These are phyloP conservation scores for Gila robusta DNA, from an alignment of 2,797 vertebrate species.

Conservation along the genomic window DNA sequence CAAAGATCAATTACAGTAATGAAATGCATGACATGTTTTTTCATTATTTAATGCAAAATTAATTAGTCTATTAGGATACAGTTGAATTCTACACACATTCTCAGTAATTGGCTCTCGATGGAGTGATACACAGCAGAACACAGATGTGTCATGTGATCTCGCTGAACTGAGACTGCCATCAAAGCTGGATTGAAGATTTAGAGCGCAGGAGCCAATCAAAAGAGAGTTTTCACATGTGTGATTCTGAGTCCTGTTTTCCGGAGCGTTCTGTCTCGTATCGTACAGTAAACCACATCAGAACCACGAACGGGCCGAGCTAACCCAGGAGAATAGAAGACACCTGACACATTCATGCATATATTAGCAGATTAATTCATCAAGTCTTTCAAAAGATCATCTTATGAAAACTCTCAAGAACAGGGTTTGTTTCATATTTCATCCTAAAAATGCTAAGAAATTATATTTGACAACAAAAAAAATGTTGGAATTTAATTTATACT, in stretches of 20 bases:
- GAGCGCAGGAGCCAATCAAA: slow-evolving; percentile 80
- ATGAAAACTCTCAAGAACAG: background rate
- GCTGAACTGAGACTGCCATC: slow-evolving; percentile 69
- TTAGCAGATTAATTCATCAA: slow-evolving; percentile 35
- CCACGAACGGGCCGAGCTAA: no score
- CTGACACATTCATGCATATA: background rate
- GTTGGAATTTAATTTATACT: no score
- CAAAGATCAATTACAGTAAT: slow-evolving; percentile 82
- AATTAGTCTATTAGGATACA: slow-evolving; percentile 82
- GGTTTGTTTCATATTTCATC: no score
- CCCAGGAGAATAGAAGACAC: no score
- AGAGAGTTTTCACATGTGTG: slow-evolving; percentile 79
- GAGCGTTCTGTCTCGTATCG: background rate
- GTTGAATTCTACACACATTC: slow-evolving; percentile 76
- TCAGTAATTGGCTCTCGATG: slow-evolving; percentile 81
- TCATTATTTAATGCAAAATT: slow-evolving; percentile 77
- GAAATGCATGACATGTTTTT: slow-evolving; percentile 73
- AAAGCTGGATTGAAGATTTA: slow-evolving; percentile 75
- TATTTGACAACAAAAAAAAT: no score
- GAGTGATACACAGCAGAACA: slow-evolving; percentile 74
- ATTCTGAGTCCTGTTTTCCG: slow-evolving; percentile 69
- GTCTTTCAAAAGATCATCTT: background rate
- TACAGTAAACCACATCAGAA: no score
- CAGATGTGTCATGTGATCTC: slow-evolving; percentile 29
- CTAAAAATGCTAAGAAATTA: background rate